Percentiles rank a stretch among this genome's conserved stretches.
These are phyloP conservation scores for Sphenopsis melanotis DNA, from an alignment of 2,797 vertebrate genomes.

Conservation along the genomic window DNA sequence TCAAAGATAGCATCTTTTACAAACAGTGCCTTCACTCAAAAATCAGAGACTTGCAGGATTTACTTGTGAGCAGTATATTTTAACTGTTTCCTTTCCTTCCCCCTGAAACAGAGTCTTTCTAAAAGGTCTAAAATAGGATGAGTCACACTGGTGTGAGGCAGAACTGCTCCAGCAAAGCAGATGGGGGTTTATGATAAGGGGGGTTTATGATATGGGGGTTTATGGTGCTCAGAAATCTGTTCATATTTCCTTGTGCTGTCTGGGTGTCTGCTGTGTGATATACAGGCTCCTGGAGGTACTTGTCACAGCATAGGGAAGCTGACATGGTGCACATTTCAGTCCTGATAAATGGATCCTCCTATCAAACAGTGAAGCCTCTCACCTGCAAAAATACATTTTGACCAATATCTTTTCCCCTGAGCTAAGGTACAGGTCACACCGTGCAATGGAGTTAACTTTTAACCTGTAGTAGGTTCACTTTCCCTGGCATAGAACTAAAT, in stretches of 20 bases:
- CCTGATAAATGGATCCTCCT: slow-evolving; percentile 21
- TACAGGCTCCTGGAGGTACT: slow-evolving; percentile 33
- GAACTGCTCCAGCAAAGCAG: slow-evolving; percentile 12
- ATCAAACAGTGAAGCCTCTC: not conserved
- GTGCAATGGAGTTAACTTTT: not conserved
- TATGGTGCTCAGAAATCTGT: slow-evolving; percentile 38
- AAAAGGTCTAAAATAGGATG: not conserved
- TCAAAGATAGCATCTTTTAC: slow-evolving; percentile 45
- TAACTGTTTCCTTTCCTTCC: not conserved
- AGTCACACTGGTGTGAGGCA: not conserved
- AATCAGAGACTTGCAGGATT: not conserved
- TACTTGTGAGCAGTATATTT: not conserved
- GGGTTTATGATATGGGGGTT: no score
- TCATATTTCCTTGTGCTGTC: slow-evolving; percentile 32
- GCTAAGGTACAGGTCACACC: not conserved
- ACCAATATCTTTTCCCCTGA: not conserved
- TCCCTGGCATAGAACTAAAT: slow-evolving; percentile 5
- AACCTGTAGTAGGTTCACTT: not conserved
- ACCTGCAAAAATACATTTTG: not conserved
- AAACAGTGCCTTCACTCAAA: not conserved
- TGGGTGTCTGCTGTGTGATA: slow-evolving; percentile 25
- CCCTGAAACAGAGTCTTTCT: not conserved
- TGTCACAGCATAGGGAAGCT: not conserved
- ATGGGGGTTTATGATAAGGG: not conserved
- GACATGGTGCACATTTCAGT: slow-evolving; percentile 14